Evolutionary conservation across 2,888 invertebrate genomes (phyloP), one percentile per base, ranked within the genome.

Genomic region (Xiphydria camelus): DNA sequence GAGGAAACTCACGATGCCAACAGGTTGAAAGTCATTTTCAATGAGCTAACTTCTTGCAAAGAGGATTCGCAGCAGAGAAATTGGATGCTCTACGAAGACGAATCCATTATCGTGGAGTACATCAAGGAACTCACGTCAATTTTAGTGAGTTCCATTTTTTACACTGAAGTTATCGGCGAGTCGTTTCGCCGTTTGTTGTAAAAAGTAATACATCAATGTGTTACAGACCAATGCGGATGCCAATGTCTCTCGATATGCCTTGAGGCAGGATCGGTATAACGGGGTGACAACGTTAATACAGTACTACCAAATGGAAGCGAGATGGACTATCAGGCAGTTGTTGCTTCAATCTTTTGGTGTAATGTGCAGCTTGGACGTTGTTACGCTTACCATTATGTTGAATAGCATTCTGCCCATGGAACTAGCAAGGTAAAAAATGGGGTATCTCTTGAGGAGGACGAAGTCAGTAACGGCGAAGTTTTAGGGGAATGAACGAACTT

Each of bases 11-110:
- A 91, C 2, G 94, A 95, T 73, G 89, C 92, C 0, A 82, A 87
- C 57, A 81, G 90, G 17, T 82, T 96, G 73, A 86, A 88, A 74
- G 85, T 88, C 33, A 88, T 95, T 22, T 87, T 95, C 57, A 84
- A 85, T 53, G 88, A 94, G 52, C 77, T 96, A 54, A 89, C 90
- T 2, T 88, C 87, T 50, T 93, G 94, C 55, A 94, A 94, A 58
- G 93, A 95, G 68, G 96, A 96, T 72, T 91, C 94, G 0, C 95
- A 97, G 68, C 96, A 97, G 68, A 80, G 96, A 45, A 94, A 92
- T 59, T 96, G 96, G 96, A 91, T 93, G 73, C 78, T 96, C 20
- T 91, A 95, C 70, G 95, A 96, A 70, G 96, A 96, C 73, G 94
- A 95, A 57, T 84, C 84, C 47, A 88, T 90, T 58, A 95, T 96